Percentiles rank a stretch among this genome's conserved stretches.
Conservation (phyloP, 2,113 vertebrate species). For the Meriones unguiculatus region DNA sequence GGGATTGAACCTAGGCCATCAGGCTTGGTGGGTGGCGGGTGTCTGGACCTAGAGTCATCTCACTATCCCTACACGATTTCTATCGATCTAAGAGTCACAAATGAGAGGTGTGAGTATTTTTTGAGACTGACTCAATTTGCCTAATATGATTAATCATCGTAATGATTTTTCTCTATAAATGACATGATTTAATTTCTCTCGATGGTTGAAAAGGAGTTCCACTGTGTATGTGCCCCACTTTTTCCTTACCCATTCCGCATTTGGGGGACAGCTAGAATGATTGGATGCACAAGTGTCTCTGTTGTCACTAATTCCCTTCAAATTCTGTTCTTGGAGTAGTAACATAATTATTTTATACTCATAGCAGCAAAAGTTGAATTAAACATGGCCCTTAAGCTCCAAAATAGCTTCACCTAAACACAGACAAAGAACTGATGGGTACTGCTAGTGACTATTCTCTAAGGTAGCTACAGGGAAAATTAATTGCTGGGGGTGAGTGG, state of each 20-base stretch:
- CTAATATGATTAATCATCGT: background rate
- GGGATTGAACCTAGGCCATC: background rate
- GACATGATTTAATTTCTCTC: too few relatives aligned
- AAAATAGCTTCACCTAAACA: constrained; percentile 47
- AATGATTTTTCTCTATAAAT: background rate
- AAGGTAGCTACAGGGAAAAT: constrained; percentile 25
- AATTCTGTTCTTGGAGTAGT: background rate
- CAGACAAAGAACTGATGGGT: background rate
- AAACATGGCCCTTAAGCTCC: background rate
- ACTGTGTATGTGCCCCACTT: background rate
- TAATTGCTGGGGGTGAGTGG: background rate
- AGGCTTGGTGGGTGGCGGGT: background rate
- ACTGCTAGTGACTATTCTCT: background rate
- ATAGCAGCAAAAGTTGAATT: background rate
- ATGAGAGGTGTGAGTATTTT: too few relatives aligned
- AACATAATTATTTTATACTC: constrained; percentile 10
- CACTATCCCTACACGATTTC: background rate
- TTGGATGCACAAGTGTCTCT: background rate
- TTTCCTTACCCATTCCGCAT: background rate
- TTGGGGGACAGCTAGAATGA: background rate
- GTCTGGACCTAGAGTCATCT: background rate
- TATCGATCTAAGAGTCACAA: background rate
- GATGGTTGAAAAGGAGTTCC: background rate
- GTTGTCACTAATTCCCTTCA: background rate
- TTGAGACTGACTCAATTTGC: background rate